Evolutionary conservation across 2,888 invertebrate genomes (phyloP).

Genomic region (Erannis defoliaria): DNA sequence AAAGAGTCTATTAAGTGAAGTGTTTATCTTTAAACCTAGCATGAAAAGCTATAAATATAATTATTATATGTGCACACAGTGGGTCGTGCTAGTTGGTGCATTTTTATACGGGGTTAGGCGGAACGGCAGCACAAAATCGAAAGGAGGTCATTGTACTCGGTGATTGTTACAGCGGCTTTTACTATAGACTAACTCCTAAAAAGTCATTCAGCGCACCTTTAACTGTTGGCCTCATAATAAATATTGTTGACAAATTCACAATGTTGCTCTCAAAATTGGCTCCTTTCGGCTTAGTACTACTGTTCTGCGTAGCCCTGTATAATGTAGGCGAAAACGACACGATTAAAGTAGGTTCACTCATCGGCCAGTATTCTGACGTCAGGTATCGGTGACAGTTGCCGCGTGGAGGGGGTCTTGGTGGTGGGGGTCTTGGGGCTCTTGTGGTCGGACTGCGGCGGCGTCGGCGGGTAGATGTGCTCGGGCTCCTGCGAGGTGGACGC

Average conservation of each 20-base stretch:
- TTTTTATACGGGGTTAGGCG: not conserved
- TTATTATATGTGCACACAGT: not conserved
- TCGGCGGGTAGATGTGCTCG: slow-evolving; percentile 75
- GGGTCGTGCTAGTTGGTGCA: not conserved
- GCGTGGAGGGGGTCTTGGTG: slow-evolving; percentile 70
- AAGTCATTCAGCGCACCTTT: too few relatives aligned
- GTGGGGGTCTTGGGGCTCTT: slow-evolving; percentile 76
- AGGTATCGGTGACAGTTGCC: slow-evolving; percentile 52
- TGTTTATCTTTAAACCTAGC: not conserved
- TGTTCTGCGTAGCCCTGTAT: too few relatives aligned
- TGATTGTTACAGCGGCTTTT: too few relatives aligned
- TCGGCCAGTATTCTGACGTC: slow-evolving; percentile 52
- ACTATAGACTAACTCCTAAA: too few relatives aligned
- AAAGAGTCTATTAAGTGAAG: too few relatives aligned
- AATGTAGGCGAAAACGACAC: not conserved
- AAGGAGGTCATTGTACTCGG: too few relatives aligned
- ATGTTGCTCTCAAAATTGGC: too few relatives aligned
- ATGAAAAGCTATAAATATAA: not conserved
- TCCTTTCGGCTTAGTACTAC: too few relatives aligned
- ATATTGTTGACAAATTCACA: too few relatives aligned
- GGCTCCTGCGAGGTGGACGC: slow-evolving; percentile 56
- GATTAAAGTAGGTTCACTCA: slow-evolving; percentile 30
- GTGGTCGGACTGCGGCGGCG: slow-evolving; percentile 79
- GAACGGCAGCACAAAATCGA: too few relatives aligned
- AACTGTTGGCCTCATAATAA: too few relatives aligned